Evolutionary conservation across 2,797 vertebrate genomes (phyloP), one percentile per base, ranked within the genome.

Genomic region (Eospalax fontanierii): DNA sequence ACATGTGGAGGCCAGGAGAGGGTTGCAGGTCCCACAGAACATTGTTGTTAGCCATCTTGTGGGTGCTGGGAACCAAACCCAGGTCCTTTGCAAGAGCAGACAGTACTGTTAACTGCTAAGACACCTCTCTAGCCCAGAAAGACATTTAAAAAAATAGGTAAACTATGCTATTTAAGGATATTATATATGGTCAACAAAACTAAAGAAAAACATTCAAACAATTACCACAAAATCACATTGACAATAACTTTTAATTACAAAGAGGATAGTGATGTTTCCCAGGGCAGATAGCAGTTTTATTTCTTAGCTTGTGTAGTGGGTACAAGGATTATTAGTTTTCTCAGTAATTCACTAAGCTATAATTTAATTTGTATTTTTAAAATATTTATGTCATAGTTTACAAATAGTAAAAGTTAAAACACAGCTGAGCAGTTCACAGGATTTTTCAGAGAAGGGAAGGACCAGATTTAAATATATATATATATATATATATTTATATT

Each of bases 221-320:
- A 33, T 90, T 54, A 82, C 68, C 74, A 35, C 75, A 89, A 82
- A 93, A 71, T 84, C 46, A 38, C 11, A 54, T 75, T 80, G 68
- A 16, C 71, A 40, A 30, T 63, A 63, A 78, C 15, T 76, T 89
- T 70, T 87, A 43, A 43, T 59, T n/a, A n/a, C 11, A 86, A 57
- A 19, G 12, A 66, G 16, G 8, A 2, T 63, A 4, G 28, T 43
- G n/a, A 87, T 11, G 33, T 26, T 33, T 76, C 83, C 63, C 18
- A 46, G 4, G 30, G 18, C 54, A 57, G 24, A 40, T 18, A n/a
- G 0, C 2, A 73, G 30, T 92, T 92, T 26, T 83, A 3, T 28
- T 87, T 96, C 22, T 82, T 85, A 57, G 4, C 18, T 22, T 50
- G 59, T 0, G 7, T 35, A 38, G 18, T 65, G 24, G 66, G n/a